Percentiles rank a stretch among this genome's conserved stretches.
phyloP scores from a whole-genome alignment of 2,113 vertebrate genomes.

The Stigmatopora nigra region DNA sequence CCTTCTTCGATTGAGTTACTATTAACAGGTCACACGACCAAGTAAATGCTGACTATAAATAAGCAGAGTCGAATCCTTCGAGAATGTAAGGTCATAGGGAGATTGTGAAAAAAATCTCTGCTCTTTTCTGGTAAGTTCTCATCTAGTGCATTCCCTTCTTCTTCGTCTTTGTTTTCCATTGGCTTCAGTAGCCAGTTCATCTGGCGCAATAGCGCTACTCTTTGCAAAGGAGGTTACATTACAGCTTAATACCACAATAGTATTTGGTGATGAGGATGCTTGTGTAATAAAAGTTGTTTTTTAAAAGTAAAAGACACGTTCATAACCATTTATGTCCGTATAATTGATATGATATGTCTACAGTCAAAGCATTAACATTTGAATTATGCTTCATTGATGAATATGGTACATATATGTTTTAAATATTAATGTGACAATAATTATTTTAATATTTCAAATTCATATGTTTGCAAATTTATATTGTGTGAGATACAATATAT shows the following conservation, averaged over 20 bases:
- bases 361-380: no score
- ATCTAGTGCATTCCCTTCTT: conserved; percentile 6
- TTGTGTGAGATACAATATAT: no score
- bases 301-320: no score
- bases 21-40: background rate
- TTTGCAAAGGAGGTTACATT: background rate
- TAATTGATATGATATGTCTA: no score
- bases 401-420: no score
- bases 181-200: background rate
- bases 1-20: background rate
- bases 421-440: no score
- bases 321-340: no score
- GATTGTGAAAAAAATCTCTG: background rate
- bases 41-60: background rate
- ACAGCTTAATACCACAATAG: background rate
- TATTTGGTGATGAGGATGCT: no score
- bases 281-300: no score
- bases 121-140: conserved; percentile 1
- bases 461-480: no score
- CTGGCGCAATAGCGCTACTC: background rate
- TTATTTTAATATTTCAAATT: no score
- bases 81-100: background rate
- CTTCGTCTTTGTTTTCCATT: background rate
- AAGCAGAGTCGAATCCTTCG: background rate
- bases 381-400: no score